A percentile compares a stretch with the other conserved stretches of the same genome.
phyloP scores from a whole-genome alignment of 2,113 vertebrate species.

The Cyanoramphus novaezelandiae region DNA sequence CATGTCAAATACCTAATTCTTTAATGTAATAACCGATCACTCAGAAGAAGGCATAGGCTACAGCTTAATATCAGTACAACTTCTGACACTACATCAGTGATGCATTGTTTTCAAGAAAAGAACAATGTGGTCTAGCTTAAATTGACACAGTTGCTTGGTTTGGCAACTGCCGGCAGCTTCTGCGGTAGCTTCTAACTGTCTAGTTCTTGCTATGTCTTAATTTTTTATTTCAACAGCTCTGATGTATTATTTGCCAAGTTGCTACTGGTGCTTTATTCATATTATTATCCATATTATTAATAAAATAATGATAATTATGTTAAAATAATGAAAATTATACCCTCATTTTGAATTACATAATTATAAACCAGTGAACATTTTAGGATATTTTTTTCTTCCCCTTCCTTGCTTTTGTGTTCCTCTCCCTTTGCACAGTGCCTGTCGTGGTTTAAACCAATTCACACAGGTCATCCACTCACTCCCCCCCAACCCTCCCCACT shows the following conservation, averaged over 20 bases:
- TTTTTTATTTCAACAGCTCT: neutral
- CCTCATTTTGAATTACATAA: neutral
- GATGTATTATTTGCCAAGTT: neutral
- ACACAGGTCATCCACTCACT: no score
- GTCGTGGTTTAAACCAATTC: no score
- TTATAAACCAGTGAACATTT: neutral
- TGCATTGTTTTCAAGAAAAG: neutral
- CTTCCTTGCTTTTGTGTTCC: neutral
- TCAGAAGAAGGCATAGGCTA: neutral
- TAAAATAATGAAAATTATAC: neutral
- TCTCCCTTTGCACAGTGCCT: neutral
- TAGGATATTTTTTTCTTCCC: neutral
- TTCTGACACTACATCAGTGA: neutral
- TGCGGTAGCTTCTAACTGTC: neutral
- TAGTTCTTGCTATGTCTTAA: neutral
- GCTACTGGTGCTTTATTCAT: neutral
- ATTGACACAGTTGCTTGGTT: neutral
- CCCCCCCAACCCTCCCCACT: no score
- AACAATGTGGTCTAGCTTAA: neutral
- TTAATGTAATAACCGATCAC: neutral
- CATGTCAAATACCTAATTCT: neutral
- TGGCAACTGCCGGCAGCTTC: neutral
- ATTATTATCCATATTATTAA: neutral
- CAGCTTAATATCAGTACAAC: neutral
- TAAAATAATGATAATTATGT: neutral